phyloP scores from a whole-genome alignment of 2,888 invertebrate genomes.

The Branchipolynoe longqiensis region DNA sequence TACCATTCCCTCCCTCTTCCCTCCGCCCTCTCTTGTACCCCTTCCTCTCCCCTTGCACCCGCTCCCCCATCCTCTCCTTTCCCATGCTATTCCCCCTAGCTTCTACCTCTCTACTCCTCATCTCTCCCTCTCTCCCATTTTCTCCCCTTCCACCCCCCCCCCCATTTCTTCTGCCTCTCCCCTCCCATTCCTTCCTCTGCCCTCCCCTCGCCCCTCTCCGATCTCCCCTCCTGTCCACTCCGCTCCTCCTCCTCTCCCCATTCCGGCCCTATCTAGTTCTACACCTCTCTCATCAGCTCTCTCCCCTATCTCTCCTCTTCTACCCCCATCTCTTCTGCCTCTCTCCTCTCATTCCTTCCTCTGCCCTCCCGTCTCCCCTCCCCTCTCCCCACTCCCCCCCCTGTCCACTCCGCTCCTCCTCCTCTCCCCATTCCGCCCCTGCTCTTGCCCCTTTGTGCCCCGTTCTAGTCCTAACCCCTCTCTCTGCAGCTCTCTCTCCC shows the following conservation, averaged over 20 bases:
- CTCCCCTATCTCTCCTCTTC: not conserved
- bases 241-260: not conserved
- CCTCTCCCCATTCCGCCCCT: not conserved
- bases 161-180: not conserved
- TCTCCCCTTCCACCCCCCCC: not conserved
- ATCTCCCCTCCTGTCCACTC: not conserved
- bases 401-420: not conserved
- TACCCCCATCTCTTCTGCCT: not conserved
- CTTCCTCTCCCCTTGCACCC: not conserved
- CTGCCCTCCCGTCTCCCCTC: not conserved
- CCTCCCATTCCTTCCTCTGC: not conserved
- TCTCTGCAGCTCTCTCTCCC: not conserved
- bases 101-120: not conserved
- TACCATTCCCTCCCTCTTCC: constrained; percentile 5
- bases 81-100: not conserved
- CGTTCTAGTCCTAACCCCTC: too few species aligned
- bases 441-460: not conserved
- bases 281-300: not conserved
- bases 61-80: not conserved
- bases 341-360: not conserved
- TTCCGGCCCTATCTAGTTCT: not conserved
- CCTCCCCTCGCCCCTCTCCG: not conserved
- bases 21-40: not conserved
- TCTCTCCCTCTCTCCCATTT: not conserved
- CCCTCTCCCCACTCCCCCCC: not conserved